Evolutionary conservation across 2,113 vertebrate species (phyloP), one percentile per base, ranked within the genome.

Genomic region (Rallus limicola): DNA sequence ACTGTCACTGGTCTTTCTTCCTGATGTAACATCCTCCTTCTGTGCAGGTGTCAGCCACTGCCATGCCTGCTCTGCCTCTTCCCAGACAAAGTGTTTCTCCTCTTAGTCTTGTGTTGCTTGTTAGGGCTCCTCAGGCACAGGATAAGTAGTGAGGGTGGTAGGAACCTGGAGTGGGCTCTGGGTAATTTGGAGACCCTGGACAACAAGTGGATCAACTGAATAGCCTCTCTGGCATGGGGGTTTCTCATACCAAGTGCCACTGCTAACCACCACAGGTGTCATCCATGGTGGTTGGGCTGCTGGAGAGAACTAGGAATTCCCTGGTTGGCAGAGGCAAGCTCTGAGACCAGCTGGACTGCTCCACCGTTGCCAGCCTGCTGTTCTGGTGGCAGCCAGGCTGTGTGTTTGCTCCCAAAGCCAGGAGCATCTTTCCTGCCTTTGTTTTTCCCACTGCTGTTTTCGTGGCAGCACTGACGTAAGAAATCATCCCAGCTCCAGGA

Each of bases 351-450:
- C 25, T 65, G 68, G 8, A 19, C 6, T 2, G 14, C 40, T 42
- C 0, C 0, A 33, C 68, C 88, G 34, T 72, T 81, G n/a, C 72
- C 55, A 77, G 0, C 34, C 36, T 6, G 2, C 64, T 6, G 2
- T 28, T 86, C 40, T 2, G 14, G 65, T 26, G 29, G 31, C 64
- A 60, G n/a, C 20, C 1, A 0, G 46, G 25, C 56, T 71, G 42
- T 9, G 7, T 26, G 19, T 72, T 88, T 80, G 26, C 42, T 88
- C 53, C 83, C 76, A 82, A 65, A 69, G 34, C 59, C 55, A 81
- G 83, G 46, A 79, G 17, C 65, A 58, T 80, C 93, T 75, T 82
- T 81, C 81, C 60, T 90, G 62, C 80, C 70, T 90, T 77, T 90
- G 75, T 90, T 92, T 95, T 92, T 77, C 82, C 82, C 2, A 0